Base-by-base conservation (phyloP, 1,140 invertebrate species). In the Megalonaias nervosa region DNA sequence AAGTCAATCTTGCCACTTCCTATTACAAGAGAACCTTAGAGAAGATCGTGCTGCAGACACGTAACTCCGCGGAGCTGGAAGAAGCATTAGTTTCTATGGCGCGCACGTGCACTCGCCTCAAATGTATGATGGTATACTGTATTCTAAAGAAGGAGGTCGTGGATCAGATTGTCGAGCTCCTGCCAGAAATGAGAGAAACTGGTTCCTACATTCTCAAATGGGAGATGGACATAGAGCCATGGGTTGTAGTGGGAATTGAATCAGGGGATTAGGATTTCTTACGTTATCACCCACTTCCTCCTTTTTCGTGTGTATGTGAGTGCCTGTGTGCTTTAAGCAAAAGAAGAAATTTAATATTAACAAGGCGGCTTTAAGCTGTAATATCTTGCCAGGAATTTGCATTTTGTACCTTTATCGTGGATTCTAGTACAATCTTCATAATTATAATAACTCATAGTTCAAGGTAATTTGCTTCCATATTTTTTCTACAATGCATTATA, bases 171-270 rank as follows among this genome's bases (percentile, higher is more conserved):
- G 76, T 87, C 19, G 80, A 77, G 17, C 55, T 83, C 16, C 74
- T 74, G 68, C 85, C 86, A 0, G 62, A 75, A 13, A 80, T 89
- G 81, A 82, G 79, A 65, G 72, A 81, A 56, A 68, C 70, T 16
- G 80, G 84, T 38, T 81, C 75, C 26, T 89, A 85, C 65, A 87
- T 85, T 38, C 68, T 89, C 12, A 88, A 87, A 70, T 77, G 71
- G 62, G 67, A 70, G 19, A 74, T 77, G 61, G 85, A 86, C 48
- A 83, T 84, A 21, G 84, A 85, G 64, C 86, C 86, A 2, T 88
- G 87, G 87, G 81, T 81, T 23, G 38, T 48, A 11, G 82, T 85
- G 14, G 87, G 87, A 17, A 71, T 78, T 2, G 84, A 87, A 62
- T 81, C 81, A 57, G 82, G 79, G 12, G 81, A 81, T 48, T 79